Evolutionary conservation across 2,113 vertebrate genomes (phyloP), one percentile per base, ranked within the genome.

Genomic region (Hemicordylus capensis): DNA sequence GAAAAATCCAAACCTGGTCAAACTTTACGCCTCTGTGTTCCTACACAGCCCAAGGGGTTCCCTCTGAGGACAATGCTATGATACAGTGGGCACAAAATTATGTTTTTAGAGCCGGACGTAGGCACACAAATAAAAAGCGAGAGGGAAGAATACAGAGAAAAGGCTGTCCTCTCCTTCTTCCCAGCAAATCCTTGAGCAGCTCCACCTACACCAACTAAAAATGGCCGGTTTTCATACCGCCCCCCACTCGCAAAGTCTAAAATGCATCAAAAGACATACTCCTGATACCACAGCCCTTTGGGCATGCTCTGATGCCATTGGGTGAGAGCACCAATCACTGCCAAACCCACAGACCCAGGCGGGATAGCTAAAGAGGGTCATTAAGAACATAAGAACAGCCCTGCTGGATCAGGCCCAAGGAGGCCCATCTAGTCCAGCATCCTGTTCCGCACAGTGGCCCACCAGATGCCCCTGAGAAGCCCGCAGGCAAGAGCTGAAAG

Each of bases 101-200:
- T 51, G 4, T 26, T 17, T 1, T 24, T 51, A 14, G 24, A 17
- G 6, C 26, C 17, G 39, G 15, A 79, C 39, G 11, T 24, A 42
- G 11, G 17, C 1, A 58, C 7, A 10, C 28, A 39, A 19, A 37
- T 42, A 80, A 14, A 8, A 20, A 39, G 5, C 24, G 20, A 7
- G 20, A 20, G 26, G 22, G 22, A 20, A 61, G 28, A 54, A 1
- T 7, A 56, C 19, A 12, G 15, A 46, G 31, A 42, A 11, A 12
- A 1, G 4, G 34, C 14, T 20, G 2, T 6, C 26, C 7, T 9
- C 14, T 28, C 2, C n/a, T 15, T 22, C 4, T 12, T 6, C 26
- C 51, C 39, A 4, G 17, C 26, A 70, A 34, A 6, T 31, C 80
- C 12, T 58, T 28, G 17, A 22, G 28, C 24, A 14, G 17, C 3